Percentiles rank a stretch among this genome's conserved stretches.
These are phyloP conservation scores for Sebastes vulpes DNA, from an alignment of 2,797 vertebrate species.

Conservation along the genomic window DNA sequence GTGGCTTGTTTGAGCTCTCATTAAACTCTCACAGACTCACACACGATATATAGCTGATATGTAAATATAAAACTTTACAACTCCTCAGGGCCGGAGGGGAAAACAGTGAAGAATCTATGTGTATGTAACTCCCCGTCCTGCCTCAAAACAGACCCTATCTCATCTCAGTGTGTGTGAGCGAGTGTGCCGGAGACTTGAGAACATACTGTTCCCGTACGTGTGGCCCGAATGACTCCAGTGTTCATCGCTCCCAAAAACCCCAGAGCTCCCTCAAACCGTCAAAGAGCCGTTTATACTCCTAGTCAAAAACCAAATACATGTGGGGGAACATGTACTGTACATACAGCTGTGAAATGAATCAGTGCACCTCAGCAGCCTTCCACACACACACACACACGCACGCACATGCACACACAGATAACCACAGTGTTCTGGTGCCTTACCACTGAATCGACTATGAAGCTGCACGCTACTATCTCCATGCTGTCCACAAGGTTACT, in stretches of 20 bases:
- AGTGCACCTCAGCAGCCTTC: background rate
- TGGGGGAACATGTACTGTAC: constrained; percentile 18
- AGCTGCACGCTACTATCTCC: constrained; percentile 92
- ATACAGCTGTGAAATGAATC: constrained; percentile 38
- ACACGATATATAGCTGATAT: constrained; percentile 35
- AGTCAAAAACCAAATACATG: constrained; percentile 26
- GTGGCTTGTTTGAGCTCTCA: constrained; percentile 23
- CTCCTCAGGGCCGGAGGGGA: constrained; percentile 12
- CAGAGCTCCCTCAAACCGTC: constrained; percentile 17
- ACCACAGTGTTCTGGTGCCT: constrained; percentile 60
- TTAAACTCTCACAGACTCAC: constrained; percentile 25
- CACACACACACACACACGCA: background rate
- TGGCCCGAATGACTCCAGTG: constrained; percentile 18
- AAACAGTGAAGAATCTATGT: constrained; percentile 66
- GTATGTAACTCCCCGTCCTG: background rate
- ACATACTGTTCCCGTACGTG: constrained; percentile 55
- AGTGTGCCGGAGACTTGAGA: constrained; percentile 10
- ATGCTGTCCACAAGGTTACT: constrained; percentile 93
- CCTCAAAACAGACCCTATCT: constrained; percentile 30
- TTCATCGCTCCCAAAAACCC: constrained; percentile 21
- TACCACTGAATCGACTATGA: constrained; percentile 93
- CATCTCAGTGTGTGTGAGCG: constrained; percentile 33
- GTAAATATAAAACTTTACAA: constrained; percentile 54
- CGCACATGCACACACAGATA: background rate
- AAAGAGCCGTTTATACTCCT: constrained; percentile 50